phyloP scores from a whole-genome alignment of 2,113 vertebrate species.

The Antigone vipio region DNA sequence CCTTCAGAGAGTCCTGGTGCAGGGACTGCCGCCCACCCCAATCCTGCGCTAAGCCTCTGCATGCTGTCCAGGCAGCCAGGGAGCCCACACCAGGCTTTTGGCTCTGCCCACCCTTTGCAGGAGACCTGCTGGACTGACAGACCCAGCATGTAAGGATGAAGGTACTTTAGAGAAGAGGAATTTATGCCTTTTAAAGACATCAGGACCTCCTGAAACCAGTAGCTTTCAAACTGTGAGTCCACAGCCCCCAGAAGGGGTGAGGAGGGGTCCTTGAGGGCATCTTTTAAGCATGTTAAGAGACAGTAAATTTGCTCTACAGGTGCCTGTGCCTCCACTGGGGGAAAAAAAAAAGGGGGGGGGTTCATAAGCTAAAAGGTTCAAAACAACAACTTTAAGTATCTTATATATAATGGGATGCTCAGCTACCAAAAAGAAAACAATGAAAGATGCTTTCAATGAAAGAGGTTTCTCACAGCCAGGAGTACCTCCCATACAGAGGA shows the following conservation, averaged over 20 bases:
- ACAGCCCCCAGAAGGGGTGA: not conserved
- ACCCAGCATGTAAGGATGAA: not conserved
- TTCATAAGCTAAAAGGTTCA: not conserved
- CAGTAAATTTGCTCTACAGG: not conserved
- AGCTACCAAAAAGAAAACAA: not conserved
- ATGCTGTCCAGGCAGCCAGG: not conserved
- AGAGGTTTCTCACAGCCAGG: not conserved
- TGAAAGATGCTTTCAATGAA: not conserved
- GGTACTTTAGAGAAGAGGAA: not conserved
- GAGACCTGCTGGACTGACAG: not conserved
- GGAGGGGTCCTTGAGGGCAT: not conserved
- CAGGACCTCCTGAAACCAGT: not conserved
- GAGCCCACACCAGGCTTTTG: not conserved
- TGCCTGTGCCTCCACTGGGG: too few relatives aligned
- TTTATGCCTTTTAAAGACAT: not conserved
- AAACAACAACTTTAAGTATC: not conserved
- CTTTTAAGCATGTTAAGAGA: not conserved
- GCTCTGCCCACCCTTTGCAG: not conserved
- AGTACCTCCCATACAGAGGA: not conserved
- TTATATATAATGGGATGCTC: not conserved
- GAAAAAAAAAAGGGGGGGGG: not conserved
- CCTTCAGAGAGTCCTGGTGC: not conserved
- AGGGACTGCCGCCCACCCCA: not conserved
- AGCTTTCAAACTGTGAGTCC: not conserved
- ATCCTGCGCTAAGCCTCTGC: not conserved